Conservation (phyloP, 2,113 vertebrate species). For the Spermophilus dauricus region DNA sequence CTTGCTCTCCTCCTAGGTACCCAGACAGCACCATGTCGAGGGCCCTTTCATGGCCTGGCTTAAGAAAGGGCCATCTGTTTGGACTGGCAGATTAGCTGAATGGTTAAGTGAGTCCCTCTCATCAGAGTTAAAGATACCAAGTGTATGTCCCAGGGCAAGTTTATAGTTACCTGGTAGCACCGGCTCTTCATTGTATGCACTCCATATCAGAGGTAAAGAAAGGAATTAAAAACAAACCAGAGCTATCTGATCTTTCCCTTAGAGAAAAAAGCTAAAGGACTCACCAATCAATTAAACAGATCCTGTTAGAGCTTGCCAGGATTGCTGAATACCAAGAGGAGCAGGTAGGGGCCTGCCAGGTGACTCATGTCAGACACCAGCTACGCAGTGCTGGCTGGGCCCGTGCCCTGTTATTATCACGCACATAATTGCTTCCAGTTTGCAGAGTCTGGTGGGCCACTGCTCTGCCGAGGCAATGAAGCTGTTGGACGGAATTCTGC, state of each 20-base stretch:
- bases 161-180: background rate
- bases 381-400: background rate
- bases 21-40: background rate
- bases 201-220: background rate
- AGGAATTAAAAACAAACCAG: background rate
- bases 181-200: background rate
- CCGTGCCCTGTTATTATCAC: slow-evolving; percentile 45
- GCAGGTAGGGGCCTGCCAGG: slow-evolving; percentile 71
- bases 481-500: background rate
- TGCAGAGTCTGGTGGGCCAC: background rate
- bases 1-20: background rate
- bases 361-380: background rate
- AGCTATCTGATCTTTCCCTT: background rate
- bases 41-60: background rate
- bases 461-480: background rate
- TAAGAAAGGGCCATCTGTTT: background rate
- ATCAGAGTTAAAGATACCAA: background rate
- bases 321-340: background rate
- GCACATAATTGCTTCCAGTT: background rate
- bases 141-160: background rate
- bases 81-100: background rate
- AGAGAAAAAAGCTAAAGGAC: background rate
- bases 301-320: slow-evolving; percentile 69
- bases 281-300: background rate
- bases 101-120: background rate